Percentiles rank a stretch among this genome's conserved stretches.
These are phyloP conservation scores for Pristiophorus japonicus DNA, from an alignment of 2,113 vertebrate species.

Conservation along the genomic window DNA sequence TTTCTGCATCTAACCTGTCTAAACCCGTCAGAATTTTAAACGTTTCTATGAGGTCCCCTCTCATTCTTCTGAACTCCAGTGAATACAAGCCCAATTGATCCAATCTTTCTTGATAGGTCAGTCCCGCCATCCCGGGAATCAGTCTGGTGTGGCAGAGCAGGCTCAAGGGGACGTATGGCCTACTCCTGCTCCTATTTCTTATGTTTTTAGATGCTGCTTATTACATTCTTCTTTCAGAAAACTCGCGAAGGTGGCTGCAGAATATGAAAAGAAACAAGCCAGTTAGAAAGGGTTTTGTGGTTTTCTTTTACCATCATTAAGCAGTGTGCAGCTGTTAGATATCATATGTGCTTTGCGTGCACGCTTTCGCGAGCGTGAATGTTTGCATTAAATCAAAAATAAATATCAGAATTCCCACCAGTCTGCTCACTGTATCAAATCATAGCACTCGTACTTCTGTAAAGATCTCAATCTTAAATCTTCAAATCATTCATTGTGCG, in stretches of 20 bases:
- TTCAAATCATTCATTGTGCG: not conserved
- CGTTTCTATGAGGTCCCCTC: too few relatives aligned
- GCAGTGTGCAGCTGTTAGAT: not conserved
- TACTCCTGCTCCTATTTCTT: not conserved
- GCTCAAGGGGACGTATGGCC: not conserved
- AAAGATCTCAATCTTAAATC: not conserved
- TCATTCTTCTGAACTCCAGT: too few relatives aligned
- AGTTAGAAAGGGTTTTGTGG: not conserved
- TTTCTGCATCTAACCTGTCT: too few relatives aligned
- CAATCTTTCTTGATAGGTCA: too few relatives aligned
- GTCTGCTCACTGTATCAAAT: not conserved
- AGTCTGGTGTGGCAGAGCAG: not conserved
- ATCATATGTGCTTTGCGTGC: not conserved
- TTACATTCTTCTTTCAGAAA: not conserved
- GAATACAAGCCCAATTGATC: too few relatives aligned
- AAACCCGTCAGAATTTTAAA: too few relatives aligned
- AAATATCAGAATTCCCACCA: not conserved
- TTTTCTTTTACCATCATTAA: constrained; percentile 4
- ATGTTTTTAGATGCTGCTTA: not conserved
- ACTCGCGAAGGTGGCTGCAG: not conserved
- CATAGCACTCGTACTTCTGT: not conserved
- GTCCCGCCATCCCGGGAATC: too few relatives aligned
- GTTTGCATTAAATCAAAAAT: constrained; percentile 5
- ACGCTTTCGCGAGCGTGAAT: not conserved
- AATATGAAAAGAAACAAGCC: not conserved